Percentiles rank a stretch among this genome's conserved stretches.
These are phyloP conservation scores for Notocelia uddmanniana DNA, from an alignment of 2,888 invertebrate genomes.

Conservation along the genomic window DNA sequence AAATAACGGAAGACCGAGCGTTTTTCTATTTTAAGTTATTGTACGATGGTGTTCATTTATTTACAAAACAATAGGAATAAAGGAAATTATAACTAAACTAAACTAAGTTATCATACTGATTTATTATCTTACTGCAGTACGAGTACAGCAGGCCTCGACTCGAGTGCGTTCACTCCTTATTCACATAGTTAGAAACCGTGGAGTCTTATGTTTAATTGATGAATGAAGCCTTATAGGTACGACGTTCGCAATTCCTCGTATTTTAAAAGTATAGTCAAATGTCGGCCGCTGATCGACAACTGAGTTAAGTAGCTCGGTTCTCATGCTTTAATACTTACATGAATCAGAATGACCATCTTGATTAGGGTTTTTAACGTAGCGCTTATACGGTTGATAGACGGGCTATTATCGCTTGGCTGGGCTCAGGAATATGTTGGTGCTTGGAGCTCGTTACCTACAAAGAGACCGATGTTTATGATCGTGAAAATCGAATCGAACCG, in stretches of 20 bases:
- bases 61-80: too few species aligned
- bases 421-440: not conserved
- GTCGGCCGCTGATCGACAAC: conserved; percentile 33
- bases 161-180: conserved; percentile 54
- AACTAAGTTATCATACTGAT: conserved; percentile 3
- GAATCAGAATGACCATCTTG: conserved; percentile 53
- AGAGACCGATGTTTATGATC: conserved; percentile 41
- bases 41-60: too few species aligned
- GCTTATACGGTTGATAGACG: not conserved
- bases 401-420: conserved; percentile 47
- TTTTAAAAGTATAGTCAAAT: conserved; percentile 42
- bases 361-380: not conserved
- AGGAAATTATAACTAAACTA: too few species aligned
- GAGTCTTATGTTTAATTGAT: conserved; percentile 55
- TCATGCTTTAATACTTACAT: conserved; percentile 60
- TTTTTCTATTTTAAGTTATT: too few species aligned
- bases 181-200: conserved; percentile 53
- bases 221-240: conserved; percentile 47
- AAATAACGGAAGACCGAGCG: too few species aligned
- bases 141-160: conserved; percentile 33
- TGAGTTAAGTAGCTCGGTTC: conserved; percentile 51
- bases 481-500: conserved; percentile 50
- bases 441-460: conserved; percentile 55
- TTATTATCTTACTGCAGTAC: not conserved
- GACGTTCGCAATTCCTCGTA: conserved; percentile 44